Base-by-base conservation (phyloP, 2,888 invertebrate species). In the Aradus depressus region DNA sequence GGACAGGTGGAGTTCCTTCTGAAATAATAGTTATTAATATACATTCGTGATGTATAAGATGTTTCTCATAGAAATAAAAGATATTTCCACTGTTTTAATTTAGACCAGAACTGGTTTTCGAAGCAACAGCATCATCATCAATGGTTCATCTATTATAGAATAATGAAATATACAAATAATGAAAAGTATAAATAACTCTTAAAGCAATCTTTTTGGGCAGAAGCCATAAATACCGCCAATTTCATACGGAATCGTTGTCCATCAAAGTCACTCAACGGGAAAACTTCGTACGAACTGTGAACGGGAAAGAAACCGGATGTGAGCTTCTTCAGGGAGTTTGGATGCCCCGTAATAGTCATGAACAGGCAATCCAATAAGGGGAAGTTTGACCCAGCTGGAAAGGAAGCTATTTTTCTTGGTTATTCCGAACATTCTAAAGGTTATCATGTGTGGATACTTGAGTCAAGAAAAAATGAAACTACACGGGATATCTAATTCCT, bases 201-300 rank as follows among this genome's bases (percentile, higher is more conserved):
- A n/a, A n/a, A n/a, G n/a, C n/a, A n/a, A n/a, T n/a, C n/a, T n/a
- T n/a, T n/a, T n/a, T n/a, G n/a, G n/a, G 16, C 62, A 3, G 65
- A 67, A 51, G 66, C 66, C 2, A 56, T 64, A 8, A 57, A 56
- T 28, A 62, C 61, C 10, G 62, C 64, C 8, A 61, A 62, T 25
- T 65, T 64, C 44, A 44, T 65, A 5, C 50, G 58, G 32, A 67
- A 67, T 47, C 50, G 66, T 38, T 56, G 59, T 28, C 59, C 61
- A n/a, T 60, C 62, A n/a, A 61, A 38, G 32, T 51, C 49, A 4
- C 38, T 60, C 4, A 32, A 52, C 10, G 59, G 57, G 6, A 58
- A 52, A 51, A 63, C 61, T 4, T 61, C 63, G 2, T 60, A 43
- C 31, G 62, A 64, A 47, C 8, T 42, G 16, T 59, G 63, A 60